Evolutionary conservation across 2,797 vertebrate genomes (phyloP), one percentile per base, ranked within the genome.

Genomic region (Chaunax sp.): DNA sequence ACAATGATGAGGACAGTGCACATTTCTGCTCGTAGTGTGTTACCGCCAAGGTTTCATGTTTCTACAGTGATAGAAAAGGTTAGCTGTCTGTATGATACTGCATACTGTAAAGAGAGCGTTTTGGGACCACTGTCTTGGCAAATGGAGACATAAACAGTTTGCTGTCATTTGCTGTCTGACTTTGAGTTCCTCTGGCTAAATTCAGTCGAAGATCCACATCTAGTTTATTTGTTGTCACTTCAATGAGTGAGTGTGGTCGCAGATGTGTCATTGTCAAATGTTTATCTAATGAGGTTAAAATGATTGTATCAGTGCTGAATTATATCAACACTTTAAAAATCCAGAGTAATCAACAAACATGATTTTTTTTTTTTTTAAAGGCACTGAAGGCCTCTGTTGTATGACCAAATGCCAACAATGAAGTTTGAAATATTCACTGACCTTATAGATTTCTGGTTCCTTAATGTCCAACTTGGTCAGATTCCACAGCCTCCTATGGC

Each of bases 371-470:
- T n/a, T n/a, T n/a, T n/a, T n/a, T n/a, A n/a, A 53, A 18, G 11
- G 22, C 1, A 1, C 6, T 47, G 33, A 33, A 25, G 23, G 2
- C 8, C 41, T 5, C 41, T 43, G 14, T 18, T 22, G n/a, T 26
- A n/a, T 55, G 18, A 45, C 19, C 9, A 22, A 57, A 57, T 18
- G 0, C 50, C 49, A 49, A 37, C 1, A 25, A 50, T 1, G 1
- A 19, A n/a, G 4, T 55, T 7, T 25, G 8, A 59, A 44, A 57
- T 13, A 14, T 12, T 75, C 1, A 80, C 95, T 90, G 67, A 98
- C 98, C 96, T 98, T 99, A 54, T 96, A 90, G 70, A 97, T 96
- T 73, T 95, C 93, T 25, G 98, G 98, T 87, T 99, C 96, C 80
- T 94, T 94, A 84, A 98, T 96, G 78, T 97, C 94, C 69, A 98